These are phyloP conservation scores for Halictus rubicundus DNA, from an alignment of 1,140 invertebrate species.

Conservation along the genomic window DNA sequence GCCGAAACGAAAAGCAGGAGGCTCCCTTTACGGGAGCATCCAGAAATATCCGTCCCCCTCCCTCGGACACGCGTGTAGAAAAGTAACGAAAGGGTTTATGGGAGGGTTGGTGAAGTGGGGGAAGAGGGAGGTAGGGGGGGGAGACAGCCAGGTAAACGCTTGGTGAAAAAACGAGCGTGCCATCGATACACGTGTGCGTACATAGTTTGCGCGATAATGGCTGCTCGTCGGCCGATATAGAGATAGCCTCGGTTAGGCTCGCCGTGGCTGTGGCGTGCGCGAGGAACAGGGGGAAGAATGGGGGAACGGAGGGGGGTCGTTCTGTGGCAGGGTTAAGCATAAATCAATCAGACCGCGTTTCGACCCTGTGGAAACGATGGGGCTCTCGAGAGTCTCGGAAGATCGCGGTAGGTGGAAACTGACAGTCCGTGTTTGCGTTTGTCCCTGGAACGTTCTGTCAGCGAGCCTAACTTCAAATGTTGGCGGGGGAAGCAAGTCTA, in stretches of 20 bases:
- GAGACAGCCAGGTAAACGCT: not conserved
- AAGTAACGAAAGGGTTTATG: not conserved
- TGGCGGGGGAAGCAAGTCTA: too few relatives aligned
- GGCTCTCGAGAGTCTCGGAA: not conserved
- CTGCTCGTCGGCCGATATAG: constrained; percentile 56
- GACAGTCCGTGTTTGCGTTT: not conserved
- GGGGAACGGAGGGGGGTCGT: constrained; percentile 40
- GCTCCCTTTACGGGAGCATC: not conserved
- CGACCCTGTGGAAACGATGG: constrained; percentile 28
- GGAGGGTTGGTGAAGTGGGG: not conserved
- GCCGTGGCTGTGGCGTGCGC: constrained; percentile 10
- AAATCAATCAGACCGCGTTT: constrained; percentile 55
- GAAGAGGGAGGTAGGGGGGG: not conserved
- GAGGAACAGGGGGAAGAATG: not conserved
- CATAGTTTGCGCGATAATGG: constrained; percentile 70
- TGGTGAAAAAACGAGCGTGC: constrained; percentile 39
- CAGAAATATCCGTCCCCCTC: not conserved
- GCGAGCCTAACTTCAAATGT: too few relatives aligned
- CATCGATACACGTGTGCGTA: constrained; percentile 59
- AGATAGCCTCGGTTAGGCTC: constrained; percentile 58
- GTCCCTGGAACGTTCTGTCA: too few relatives aligned
- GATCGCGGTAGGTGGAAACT: not conserved
- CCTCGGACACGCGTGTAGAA: not conserved
- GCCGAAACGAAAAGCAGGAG: not conserved
- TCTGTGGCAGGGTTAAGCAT: constrained; percentile 52